These are phyloP conservation scores for Chionomys nivalis DNA, from an alignment of 2,113 vertebrate species.

Conservation along the genomic window DNA sequence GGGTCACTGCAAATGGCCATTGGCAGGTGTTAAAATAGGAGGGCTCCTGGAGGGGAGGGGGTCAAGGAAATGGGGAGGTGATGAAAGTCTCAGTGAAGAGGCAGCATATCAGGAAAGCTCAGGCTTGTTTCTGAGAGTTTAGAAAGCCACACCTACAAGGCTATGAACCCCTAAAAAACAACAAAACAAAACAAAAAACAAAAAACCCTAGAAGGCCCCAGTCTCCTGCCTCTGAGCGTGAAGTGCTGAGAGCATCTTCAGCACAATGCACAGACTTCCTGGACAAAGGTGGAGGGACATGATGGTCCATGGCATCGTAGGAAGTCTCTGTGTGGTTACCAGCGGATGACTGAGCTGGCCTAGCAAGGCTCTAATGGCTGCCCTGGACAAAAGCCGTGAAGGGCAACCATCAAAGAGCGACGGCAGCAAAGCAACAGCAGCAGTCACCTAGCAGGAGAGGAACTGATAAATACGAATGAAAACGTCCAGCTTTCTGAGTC, in stretches of 20 bases:
- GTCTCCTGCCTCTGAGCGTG: not conserved
- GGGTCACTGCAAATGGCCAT: not conserved
- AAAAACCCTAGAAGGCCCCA: not conserved
- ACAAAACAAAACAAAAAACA: too few relatives aligned
- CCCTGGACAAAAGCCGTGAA: not conserved
- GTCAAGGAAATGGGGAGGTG: not conserved
- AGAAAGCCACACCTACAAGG: not conserved
- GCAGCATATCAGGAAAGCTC: not conserved
- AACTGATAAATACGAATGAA: not conserved
- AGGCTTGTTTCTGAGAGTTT: not conserved
- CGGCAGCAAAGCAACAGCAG: not conserved
- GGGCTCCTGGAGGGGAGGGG: not conserved
- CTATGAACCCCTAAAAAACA: not conserved
- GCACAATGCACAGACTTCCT: not conserved
- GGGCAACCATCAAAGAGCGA: not conserved
- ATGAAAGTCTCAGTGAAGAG: not conserved
- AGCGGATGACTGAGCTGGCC: not conserved
- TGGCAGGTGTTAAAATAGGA: not conserved
- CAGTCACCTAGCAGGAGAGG: not conserved
- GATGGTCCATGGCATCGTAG: not conserved
- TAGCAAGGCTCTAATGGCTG: too few relatives aligned
- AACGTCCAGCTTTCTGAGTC: not conserved
- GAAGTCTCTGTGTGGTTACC: not conserved
- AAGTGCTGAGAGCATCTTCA: not conserved
- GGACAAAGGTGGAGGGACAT: not conserved